Evolutionary conservation across 1,140 invertebrate species (phyloP).

Genomic region (Branchinecta lynchi): DNA sequence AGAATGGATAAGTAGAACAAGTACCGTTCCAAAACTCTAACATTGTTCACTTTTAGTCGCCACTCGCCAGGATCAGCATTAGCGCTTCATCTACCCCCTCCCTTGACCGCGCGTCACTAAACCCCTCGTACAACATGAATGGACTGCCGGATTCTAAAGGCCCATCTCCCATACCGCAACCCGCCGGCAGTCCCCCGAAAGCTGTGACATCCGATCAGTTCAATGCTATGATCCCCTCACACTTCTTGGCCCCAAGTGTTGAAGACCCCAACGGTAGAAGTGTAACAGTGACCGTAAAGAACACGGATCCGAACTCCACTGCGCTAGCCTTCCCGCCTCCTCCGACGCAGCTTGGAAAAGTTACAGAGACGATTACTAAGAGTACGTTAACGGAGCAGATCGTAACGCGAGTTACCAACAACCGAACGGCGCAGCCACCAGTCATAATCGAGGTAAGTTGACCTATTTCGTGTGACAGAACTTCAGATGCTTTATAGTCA

Average conservation of each 20-base stretch:
- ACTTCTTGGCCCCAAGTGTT: conserved; percentile 45
- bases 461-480: not conserved
- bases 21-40: not conserved
- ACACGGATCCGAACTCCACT: conserved; percentile 39
- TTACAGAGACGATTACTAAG: conserved; percentile 79
- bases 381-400: conserved; percentile 84
- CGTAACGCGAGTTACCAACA: conserved; percentile 78
- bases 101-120: not conserved
- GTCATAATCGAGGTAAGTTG: conserved; percentile 67
- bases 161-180: conserved; percentile 12
- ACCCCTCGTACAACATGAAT: not conserved
- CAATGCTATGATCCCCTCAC: conserved; percentile 79
- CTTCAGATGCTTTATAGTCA: too few relatives aligned
- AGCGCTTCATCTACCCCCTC: not conserved
- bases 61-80: not conserved
- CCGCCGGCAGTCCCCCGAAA: conserved; percentile 39
- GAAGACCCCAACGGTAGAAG: conserved; percentile 24
- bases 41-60: not conserved
- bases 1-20: too few relatives aligned
- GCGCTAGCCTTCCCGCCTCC: conserved; percentile 52
- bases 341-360: conserved; percentile 58
- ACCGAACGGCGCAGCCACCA: conserved; percentile 54
- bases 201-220: conserved; percentile 79
- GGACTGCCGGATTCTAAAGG: not conserved
- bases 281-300: conserved; percentile 54